Evolutionary conservation across 2,797 vertebrate species (phyloP).

Genomic region (Halcyon leucocephala): DNA sequence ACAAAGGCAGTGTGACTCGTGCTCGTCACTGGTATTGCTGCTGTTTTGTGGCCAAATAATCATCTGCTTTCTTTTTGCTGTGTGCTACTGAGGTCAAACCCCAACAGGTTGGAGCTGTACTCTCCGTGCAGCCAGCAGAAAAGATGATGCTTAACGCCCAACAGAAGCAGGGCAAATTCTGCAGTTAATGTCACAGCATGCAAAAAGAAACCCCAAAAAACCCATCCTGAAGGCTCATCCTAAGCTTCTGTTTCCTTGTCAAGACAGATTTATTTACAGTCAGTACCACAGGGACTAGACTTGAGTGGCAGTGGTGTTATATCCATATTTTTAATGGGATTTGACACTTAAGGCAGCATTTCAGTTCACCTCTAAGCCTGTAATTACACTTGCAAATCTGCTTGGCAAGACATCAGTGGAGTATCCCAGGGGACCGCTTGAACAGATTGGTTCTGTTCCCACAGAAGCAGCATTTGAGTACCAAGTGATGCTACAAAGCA

Average conservation of each 20-base stretch:
- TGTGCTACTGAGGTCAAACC: neutral
- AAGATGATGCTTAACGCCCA: neutral
- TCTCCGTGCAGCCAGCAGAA: neutral
- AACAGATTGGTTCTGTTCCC: neutral
- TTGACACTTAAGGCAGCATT: constrained; percentile 29
- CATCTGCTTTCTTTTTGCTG: neutral
- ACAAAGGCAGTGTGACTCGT: neutral
- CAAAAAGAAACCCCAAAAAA: neutral
- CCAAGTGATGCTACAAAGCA: neutral
- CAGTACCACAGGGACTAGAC: neutral
- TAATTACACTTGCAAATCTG: constrained; percentile 26
- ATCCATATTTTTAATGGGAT: neutral
- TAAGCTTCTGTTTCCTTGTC: neutral
- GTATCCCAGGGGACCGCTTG: neutral
- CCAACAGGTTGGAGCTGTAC: neutral
- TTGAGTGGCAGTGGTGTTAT: neutral
- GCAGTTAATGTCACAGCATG: neutral
- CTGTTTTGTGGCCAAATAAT: neutral
- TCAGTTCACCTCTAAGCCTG: constrained; percentile 7
- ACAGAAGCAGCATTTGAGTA: neutral
- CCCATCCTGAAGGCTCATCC: neutral
- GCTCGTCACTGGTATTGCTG: neutral
- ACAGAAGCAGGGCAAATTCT: neutral
- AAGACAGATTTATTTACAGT: neutral
- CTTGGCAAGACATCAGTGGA: neutral